Base-by-base conservation (phyloP, 2,888 invertebrate genomes). In the Metacarcinus magister region DNA sequence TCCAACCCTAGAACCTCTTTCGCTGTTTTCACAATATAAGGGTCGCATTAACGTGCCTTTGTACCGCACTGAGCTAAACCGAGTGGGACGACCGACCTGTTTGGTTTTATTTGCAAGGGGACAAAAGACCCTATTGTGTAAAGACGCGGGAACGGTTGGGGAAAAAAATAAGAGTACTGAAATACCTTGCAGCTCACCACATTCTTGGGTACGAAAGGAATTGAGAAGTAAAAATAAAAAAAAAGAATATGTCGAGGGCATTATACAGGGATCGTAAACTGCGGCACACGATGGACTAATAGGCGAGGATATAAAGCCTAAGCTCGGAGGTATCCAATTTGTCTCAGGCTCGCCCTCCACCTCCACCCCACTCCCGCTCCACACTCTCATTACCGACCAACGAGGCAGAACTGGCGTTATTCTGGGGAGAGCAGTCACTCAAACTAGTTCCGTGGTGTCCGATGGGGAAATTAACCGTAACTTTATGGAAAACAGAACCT, bases 41-140 rank as follows among this genome's bases (percentile, higher is more conserved):
- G 91, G 93, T 44, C 46, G 93, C 93, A 93, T 67, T 67, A 93
- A 46, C 67, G 93, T 43, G 60, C 19, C 67, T 44, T 44, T 48
- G 46, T 48, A 91, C 46, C 91, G 48, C 46, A 39, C 67, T 93
- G 93, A 93, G 44, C 93, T 46, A 67, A 93, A 93, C 93, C 32
- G 67, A 43, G 67, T 93, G 93, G 46, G 67, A 67, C 67, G 32
- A 93, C 67, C 93, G 67, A 39, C 32, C 91, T 91, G 67, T 93
- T 75, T 93, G 43, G 93, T 93, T 60, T 93, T 44, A 93, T 60
- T 93, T 43, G 16, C 93, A 87, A 39, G 39, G 44, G 67, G 67
- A 93, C 60, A 93, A 93, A 93, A 93, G 67, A 93, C 39, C 93
- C 67, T 39, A 67, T 93, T 93, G 93, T 93, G 93, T 44, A 93